Conservation (phyloP, 1,140 invertebrate species). For the Drosophila lacteicornis region DNA sequence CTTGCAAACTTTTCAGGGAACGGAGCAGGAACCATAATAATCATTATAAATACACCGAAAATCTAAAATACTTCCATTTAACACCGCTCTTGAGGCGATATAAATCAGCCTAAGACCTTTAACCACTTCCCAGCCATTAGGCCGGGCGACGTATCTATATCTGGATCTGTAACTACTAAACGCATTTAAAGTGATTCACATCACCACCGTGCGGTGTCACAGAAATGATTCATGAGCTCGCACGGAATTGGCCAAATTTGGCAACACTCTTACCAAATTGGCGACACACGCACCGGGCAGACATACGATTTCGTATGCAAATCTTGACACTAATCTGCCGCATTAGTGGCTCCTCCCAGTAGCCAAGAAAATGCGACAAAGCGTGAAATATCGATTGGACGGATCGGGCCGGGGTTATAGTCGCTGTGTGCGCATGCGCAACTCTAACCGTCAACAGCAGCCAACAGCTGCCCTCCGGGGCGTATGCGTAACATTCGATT, state of each 20-base stretch:
- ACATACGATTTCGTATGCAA: slow-evolving; percentile 81
- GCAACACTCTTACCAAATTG: slow-evolving; percentile 51
- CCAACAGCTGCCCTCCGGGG: slow-evolving; percentile 69
- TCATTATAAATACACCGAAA: neutral
- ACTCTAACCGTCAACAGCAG: slow-evolving; percentile 16
- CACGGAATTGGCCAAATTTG: slow-evolving; percentile 61
- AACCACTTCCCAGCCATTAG: slow-evolving; percentile 28
- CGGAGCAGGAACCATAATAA: no score
- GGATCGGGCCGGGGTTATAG: slow-evolving; percentile 71
- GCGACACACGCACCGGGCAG: slow-evolving; percentile 55
- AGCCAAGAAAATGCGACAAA: slow-evolving; percentile 63
- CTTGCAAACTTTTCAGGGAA: neutral
- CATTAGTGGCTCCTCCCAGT: slow-evolving; percentile 68
- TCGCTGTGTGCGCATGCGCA: slow-evolving; percentile 52
- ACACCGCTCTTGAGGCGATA: neutral
- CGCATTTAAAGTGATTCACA: slow-evolving; percentile 45
- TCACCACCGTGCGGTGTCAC: slow-evolving; percentile 11
- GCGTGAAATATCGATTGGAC: slow-evolving; percentile 67
- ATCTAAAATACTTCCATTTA: neutral
- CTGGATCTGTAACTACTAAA: slow-evolving; percentile 9
- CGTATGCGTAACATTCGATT: slow-evolving; percentile 78
- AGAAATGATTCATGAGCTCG: slow-evolving; percentile 60
- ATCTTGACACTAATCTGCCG: slow-evolving; percentile 82
- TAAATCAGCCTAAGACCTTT: slow-evolving; percentile 13
- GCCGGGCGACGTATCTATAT: slow-evolving; percentile 39